Conservation (phyloP, 2,888 invertebrate genomes). For the Agrotis exclamationis region DNA sequence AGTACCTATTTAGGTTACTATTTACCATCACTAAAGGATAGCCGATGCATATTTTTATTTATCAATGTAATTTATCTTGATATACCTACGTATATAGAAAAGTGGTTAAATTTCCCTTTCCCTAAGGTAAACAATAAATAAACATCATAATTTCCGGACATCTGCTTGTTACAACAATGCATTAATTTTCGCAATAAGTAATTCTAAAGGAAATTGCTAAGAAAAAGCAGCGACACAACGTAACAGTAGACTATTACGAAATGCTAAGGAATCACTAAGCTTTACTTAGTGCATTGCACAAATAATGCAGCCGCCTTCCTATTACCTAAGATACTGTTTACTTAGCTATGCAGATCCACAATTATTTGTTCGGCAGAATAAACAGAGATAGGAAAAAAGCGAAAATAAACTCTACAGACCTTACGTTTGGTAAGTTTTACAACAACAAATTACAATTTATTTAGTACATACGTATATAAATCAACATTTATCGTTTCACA, state of each 20-base stretch:
- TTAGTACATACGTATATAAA: background rate
- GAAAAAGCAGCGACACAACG: conserved; percentile 31
- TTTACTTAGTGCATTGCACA: conserved; percentile 47
- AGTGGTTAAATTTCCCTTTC: background rate
- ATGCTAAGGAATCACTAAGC: conserved; percentile 46
- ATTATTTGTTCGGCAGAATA: conserved; percentile 29
- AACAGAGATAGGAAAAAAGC: conserved; percentile 15
- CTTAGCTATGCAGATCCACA: conserved; percentile 31
- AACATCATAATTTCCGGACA: background rate
- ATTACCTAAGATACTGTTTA: conserved; percentile 51
- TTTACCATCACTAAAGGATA: too few species aligned
- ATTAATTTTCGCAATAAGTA: conserved; percentile 21
- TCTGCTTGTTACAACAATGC: conserved; percentile 13
- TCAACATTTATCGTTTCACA: background rate
- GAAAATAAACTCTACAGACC: background rate
- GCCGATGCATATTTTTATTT: too few species aligned
- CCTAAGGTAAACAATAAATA: background rate
- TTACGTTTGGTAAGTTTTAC: background rate
- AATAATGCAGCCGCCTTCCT: conserved; percentile 55
- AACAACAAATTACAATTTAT: background rate
- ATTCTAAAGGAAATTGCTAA: conserved; percentile 38
- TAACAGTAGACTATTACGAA: conserved; percentile 33
- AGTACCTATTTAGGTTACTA: too few species aligned
- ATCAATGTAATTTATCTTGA: too few species aligned
- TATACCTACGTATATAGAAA: too few species aligned